Percentiles rank a stretch among this genome's conserved stretches.
Conservation (phyloP, 2,888 invertebrate genomes). For the Athalia circularis region DNA sequence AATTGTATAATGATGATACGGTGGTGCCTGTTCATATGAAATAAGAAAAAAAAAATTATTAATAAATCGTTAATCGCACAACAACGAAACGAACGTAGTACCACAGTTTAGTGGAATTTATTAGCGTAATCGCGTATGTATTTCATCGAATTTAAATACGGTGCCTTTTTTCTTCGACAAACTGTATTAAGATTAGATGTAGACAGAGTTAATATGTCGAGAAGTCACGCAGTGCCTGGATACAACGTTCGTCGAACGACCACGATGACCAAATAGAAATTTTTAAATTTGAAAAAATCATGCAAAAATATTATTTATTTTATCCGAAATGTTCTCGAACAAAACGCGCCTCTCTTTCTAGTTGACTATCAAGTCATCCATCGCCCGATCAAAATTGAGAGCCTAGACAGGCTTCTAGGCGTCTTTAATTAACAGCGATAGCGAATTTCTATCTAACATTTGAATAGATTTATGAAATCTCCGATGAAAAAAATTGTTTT, state of each 20-base stretch:
- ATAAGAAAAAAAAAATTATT: no score
- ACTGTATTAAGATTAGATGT: not conserved
- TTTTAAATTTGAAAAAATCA: not conserved
- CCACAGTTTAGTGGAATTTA: not conserved
- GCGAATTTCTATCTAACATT: no score
- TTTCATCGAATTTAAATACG: constrained; percentile 7
- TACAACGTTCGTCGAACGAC: not conserved
- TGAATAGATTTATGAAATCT: no score
- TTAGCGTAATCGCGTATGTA: not conserved
- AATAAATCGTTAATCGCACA: no score
- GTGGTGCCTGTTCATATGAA: no score
- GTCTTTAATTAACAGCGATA: constrained; percentile 61
- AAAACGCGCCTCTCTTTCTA: not conserved
- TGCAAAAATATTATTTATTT: not conserved
- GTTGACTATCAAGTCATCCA: constrained; percentile 23
- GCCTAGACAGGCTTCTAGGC: constrained; percentile 64
- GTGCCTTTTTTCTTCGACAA: constrained; percentile 17
- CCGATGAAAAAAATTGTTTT: no score
- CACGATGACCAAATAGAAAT: not conserved
- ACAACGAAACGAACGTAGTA: no score
- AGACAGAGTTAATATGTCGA: not conserved
- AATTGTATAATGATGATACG: no score
- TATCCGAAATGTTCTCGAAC: not conserved
- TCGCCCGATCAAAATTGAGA: constrained; percentile 64
- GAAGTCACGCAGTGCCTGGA: constrained; percentile 13